Percentiles rank a stretch among this genome's conserved stretches.
phyloP scores from a whole-genome alignment of 2,888 invertebrate genomes.

The Nomada hirtipes region DNA sequence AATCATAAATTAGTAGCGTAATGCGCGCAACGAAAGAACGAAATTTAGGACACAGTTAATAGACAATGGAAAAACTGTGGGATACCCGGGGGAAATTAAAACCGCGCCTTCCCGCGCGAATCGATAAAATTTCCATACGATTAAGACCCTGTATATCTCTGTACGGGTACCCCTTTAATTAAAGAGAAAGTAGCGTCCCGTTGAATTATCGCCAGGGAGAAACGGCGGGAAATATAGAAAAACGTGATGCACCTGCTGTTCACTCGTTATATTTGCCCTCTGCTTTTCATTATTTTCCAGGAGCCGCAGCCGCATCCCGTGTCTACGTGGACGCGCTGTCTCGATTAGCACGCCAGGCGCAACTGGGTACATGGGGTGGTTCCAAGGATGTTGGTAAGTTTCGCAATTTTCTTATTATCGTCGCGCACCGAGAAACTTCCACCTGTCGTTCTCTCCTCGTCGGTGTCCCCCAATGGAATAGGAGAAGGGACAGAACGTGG shows the following conservation, averaged over 20 bases:
- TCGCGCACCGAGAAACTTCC: slow-evolving; percentile 8
- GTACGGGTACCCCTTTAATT: slow-evolving; percentile 30
- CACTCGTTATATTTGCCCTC: slow-evolving; percentile 46
- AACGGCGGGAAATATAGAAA: slow-evolving; percentile 1
- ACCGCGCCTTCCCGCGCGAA: not conserved
- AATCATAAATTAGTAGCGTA: too few relatives aligned
- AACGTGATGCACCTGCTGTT: slow-evolving; percentile 37
- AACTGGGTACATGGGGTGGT: slow-evolving; percentile 95
- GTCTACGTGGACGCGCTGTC: slow-evolving; percentile 95
- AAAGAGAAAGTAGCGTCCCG: slow-evolving; percentile 21
- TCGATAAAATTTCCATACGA: slow-evolving; percentile 36
- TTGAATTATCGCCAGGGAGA: slow-evolving; percentile 30
- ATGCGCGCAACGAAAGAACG: too few relatives aligned
- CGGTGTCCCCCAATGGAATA: not conserved
- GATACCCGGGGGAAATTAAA: slow-evolving; percentile 34
- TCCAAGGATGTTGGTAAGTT: slow-evolving; percentile 95
- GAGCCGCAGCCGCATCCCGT: slow-evolving; percentile 94
- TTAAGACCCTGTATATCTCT: slow-evolving; percentile 26
- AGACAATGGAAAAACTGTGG: not conserved
- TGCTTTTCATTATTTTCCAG: slow-evolving; percentile 85
- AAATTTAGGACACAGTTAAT: not conserved
- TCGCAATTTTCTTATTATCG: slow-evolving; percentile 37
- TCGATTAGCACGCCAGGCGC: slow-evolving; percentile 94
- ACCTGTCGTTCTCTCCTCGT: not conserved
- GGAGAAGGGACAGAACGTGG: not conserved